These are phyloP conservation scores for Trachythela sp. DNA, from an alignment of 64 coral and sea anemone genomes.

Conservation along the genomic window DNA sequence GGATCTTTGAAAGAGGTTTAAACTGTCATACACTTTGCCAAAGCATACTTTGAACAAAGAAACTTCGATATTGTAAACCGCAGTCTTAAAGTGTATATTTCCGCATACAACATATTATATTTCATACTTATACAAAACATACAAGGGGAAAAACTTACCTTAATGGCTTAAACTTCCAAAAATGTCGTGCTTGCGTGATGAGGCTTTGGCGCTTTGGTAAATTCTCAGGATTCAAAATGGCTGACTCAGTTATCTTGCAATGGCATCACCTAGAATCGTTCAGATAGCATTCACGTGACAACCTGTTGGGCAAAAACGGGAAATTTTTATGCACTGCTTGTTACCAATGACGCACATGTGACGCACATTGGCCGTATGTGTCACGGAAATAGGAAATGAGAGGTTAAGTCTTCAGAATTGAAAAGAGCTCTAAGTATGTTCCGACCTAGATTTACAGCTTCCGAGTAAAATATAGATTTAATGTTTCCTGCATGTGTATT, in stretches of 20 bases:
- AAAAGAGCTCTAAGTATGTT: background rate
- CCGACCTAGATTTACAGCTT: background rate
- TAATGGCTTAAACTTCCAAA: background rate
- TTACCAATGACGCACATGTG: background rate
- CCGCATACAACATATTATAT: no score
- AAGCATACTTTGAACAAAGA: no score
- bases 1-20: no score
- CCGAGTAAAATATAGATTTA: background rate
- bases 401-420: background rate
- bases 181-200: background rate
- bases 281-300: background rate
- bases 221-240: background rate
- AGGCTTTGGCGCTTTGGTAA: background rate
- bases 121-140: no score
- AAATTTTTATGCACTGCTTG: background rate
- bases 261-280: no score
- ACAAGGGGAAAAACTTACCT: background rate
- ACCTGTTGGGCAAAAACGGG: background rate
- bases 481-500: background rate
- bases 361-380: background rate
- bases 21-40: no score
- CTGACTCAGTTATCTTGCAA: background rate
- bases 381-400: background rate
- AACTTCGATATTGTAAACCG: no score
- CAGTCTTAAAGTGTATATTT: no score